Conservation (phyloP, 2,113 vertebrate species). For the Sphyrna mokarran region DNA sequence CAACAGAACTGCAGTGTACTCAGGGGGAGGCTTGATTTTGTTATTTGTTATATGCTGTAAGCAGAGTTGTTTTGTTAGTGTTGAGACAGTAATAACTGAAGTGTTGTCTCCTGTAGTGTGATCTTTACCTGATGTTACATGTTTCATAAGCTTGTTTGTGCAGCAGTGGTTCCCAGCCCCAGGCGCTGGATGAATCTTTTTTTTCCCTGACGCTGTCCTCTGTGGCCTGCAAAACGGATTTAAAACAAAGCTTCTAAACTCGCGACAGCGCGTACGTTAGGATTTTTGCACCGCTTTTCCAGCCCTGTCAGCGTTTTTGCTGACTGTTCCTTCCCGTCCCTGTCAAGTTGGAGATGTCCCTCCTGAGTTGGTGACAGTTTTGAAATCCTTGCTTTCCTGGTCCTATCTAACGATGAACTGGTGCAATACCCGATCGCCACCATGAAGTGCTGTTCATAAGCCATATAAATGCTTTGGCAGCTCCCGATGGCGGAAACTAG, state of each 20-base stretch:
- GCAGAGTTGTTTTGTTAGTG: not conserved
- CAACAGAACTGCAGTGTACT: constrained; percentile 20
- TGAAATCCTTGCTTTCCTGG: not conserved
- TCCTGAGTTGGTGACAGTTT: not conserved
- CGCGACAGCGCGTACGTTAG: not conserved
- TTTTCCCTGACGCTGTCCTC: not conserved
- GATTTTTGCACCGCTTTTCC: not conserved
- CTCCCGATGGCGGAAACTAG: not conserved
- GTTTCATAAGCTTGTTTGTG: constrained; percentile 28
- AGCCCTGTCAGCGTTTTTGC: not conserved
- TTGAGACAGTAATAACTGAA: constrained; percentile 12
- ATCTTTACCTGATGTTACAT: constrained; percentile 34
- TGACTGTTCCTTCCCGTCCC: not conserved
- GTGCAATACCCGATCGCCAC: not conserved
- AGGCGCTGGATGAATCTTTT: not conserved
- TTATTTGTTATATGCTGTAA: not conserved
- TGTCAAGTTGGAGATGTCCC: not conserved
- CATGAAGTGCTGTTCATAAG: not conserved
- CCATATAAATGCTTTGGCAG: not conserved
- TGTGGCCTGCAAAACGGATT: not conserved
- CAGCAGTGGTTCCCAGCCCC: not conserved
- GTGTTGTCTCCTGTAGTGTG: constrained; percentile 16
- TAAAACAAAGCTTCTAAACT: not conserved
- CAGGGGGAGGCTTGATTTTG: not conserved
- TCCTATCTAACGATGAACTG: not conserved